Evolutionary conservation across 2,113 vertebrate genomes (phyloP).

Genomic region (Excalfactoria chinensis): DNA sequence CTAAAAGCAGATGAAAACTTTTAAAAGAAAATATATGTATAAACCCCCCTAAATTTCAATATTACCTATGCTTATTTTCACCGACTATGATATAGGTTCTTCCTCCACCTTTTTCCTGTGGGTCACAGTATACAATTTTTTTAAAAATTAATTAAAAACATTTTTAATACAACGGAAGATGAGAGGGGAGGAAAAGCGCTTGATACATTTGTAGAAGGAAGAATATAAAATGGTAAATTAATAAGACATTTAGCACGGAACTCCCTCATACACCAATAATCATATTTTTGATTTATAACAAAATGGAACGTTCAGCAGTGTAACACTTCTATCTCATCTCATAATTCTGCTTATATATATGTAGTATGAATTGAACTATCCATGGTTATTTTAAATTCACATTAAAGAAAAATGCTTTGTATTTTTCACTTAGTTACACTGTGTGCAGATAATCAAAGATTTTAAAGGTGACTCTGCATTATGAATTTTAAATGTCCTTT

Average conservation of each 20-base stretch:
- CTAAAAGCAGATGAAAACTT: neutral
- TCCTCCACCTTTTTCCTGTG: neutral
- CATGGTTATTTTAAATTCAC: neutral
- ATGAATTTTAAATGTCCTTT: neutral
- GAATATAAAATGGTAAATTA: neutral
- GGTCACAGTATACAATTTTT: neutral
- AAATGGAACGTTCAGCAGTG: constrained; percentile 1
- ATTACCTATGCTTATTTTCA: neutral
- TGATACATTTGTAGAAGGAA: neutral
- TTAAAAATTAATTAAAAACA: neutral
- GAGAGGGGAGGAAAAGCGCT: neutral
- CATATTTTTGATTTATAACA: constrained; percentile 8
- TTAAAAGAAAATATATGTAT: neutral
- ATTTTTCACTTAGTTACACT: neutral
- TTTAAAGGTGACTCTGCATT: constrained; percentile 21
- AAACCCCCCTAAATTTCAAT: neutral
- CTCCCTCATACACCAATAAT: neutral
- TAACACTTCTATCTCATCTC: constrained; percentile 15
- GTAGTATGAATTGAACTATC: neutral
- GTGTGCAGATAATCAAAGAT: neutral
- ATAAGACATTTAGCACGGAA: neutral
- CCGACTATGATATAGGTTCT: neutral
- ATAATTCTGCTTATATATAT: neutral
- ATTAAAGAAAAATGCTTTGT: neutral
- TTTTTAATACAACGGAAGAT: neutral